A percentile compares a stretch with the other conserved stretches of the same genome.
phyloP scores from a whole-genome alignment of 1,140 invertebrate genomes.

The Drosophila tristis region DNA sequence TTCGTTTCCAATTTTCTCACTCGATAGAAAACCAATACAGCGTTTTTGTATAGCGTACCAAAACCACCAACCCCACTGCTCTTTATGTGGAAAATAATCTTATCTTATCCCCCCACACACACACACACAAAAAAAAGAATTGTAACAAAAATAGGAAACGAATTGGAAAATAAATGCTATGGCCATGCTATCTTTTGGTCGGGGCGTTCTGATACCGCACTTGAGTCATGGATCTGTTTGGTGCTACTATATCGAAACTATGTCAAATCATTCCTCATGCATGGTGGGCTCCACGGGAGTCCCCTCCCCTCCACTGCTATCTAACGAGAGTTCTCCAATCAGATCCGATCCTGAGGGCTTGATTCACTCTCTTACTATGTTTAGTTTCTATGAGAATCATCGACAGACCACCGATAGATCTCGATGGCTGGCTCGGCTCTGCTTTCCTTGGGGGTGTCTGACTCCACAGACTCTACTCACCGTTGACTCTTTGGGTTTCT shows the following conservation, averaged over 20 bases:
- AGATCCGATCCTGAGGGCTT: too few relatives aligned
- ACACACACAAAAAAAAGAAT: slow-evolving; percentile 21
- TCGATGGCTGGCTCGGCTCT: too few relatives aligned
- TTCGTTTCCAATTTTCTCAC: neutral
- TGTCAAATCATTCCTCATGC: too few relatives aligned
- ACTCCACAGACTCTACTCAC: slow-evolving; percentile 60
- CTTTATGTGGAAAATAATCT: slow-evolving; percentile 47
- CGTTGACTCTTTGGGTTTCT: slow-evolving; percentile 86
- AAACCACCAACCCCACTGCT: neutral
- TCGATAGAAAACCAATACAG: too few relatives aligned
- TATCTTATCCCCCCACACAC: slow-evolving; percentile 70
- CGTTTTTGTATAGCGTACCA: too few relatives aligned
- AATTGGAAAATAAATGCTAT: slow-evolving; percentile 3
- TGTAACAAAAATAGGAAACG: slow-evolving; percentile 18
- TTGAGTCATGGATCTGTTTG: slow-evolving; percentile 25
- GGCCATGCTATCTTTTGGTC: slow-evolving; percentile 24
- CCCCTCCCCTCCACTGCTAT: too few relatives aligned
- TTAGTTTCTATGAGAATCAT: neutral
- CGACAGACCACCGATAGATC: too few relatives aligned
- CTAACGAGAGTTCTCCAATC: too few relatives aligned
- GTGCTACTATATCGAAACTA: too few relatives aligned
- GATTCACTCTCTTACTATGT: too few relatives aligned
- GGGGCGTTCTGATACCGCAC: neutral
- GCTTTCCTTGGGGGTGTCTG: too few relatives aligned
- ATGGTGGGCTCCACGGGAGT: too few relatives aligned